These are phyloP conservation scores for Thryonomys swinderianus DNA, from an alignment of 2,113 vertebrate genomes.

Conservation along the genomic window DNA sequence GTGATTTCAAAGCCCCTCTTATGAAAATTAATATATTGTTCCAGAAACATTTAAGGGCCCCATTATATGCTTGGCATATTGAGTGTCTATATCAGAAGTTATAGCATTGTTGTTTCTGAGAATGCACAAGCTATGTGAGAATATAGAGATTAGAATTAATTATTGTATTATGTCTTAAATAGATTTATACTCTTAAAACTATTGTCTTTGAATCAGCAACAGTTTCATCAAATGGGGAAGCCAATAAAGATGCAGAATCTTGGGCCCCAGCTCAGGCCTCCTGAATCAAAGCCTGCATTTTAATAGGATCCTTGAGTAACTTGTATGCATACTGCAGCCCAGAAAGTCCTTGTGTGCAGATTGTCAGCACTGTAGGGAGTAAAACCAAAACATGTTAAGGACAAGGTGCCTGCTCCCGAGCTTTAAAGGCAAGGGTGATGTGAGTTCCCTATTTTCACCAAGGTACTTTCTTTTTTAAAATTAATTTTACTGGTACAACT, in stretches of 20 bases:
- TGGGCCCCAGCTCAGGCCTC: not conserved
- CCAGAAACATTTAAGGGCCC: not conserved
- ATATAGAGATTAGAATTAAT: slow-evolving; percentile 17
- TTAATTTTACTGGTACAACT: too few species aligned
- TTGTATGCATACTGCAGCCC: not conserved
- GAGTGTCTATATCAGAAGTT: not conserved
- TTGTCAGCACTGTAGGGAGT: not conserved
- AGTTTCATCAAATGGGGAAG: not conserved
- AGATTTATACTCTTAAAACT: not conserved
- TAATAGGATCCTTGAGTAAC: not conserved
- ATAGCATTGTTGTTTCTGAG: not conserved
- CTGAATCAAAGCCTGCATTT: slow-evolving; percentile 12
- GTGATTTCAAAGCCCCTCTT: not conserved
- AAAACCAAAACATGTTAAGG: not conserved
- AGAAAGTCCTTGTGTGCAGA: not conserved
- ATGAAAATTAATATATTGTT: slow-evolving; percentile 3
- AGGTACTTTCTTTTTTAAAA: not conserved
- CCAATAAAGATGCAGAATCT: not conserved
- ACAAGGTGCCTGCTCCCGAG: not conserved
- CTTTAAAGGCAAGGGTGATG: not conserved
- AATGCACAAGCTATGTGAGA: not conserved
- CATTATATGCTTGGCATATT: not conserved
- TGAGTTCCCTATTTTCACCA: not conserved
- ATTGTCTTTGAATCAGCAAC: not conserved
- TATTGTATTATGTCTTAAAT: not conserved